Conservation (phyloP, 2,797 vertebrate species). For the Apogon hyalosoma region DNA sequence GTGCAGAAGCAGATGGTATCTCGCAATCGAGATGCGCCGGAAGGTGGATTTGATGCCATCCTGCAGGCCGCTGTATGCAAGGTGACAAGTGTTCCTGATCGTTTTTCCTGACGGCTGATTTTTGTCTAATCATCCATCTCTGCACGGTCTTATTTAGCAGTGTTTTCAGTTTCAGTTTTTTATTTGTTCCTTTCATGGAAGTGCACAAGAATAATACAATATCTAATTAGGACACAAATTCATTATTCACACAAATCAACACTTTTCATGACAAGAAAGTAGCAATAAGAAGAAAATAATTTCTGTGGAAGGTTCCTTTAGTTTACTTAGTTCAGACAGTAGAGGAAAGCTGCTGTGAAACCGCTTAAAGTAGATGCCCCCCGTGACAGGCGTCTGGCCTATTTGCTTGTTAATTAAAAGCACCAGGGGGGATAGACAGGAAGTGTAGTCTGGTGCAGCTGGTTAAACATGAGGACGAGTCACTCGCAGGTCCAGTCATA, state of each 20-base stretch:
- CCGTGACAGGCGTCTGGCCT: constrained; percentile 32
- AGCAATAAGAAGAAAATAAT: background rate
- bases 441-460: constrained; percentile 68
- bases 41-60: constrained; percentile 96
- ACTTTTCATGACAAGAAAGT: too few relatives aligned
- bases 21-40: constrained; percentile 94
- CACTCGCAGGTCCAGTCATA: constrained; percentile 33
- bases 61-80: constrained; percentile 96
- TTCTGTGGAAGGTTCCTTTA: background rate
- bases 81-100: constrained; percentile 74
- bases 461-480: constrained; percentile 62
- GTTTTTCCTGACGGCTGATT: background rate
- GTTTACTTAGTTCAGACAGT: background rate
- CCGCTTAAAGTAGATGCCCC: background rate
- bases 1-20: constrained; percentile 97
- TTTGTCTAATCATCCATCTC: too few relatives aligned
- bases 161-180: too few relatives aligned
- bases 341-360: constrained; percentile 12
- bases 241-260: too few relatives aligned
- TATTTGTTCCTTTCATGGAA: too few relatives aligned
- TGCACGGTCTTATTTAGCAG: background rate
- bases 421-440: constrained; percentile 42
- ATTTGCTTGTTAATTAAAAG: constrained; percentile 67
- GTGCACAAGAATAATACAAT: too few relatives aligned
- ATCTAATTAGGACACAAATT: too few relatives aligned